These are phyloP conservation scores for Oncorhynchus masou DNA, from an alignment of 2,113 vertebrate species.

Conservation along the genomic window DNA sequence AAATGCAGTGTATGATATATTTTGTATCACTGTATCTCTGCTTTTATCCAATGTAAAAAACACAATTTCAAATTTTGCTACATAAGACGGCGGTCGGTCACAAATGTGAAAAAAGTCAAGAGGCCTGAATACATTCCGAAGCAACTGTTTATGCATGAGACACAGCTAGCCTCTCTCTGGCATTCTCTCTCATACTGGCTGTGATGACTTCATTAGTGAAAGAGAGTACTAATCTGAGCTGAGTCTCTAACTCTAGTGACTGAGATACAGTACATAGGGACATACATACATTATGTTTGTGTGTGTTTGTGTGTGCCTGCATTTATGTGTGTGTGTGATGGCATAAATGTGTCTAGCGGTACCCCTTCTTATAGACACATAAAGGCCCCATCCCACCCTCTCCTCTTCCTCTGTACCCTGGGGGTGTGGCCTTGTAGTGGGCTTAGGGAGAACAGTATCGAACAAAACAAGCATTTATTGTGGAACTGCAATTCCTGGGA, in stretches of 20 bases:
- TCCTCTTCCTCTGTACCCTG: constrained; percentile 28
- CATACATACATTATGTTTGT: constrained; percentile 34
- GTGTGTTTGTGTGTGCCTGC: too few relatives aligned
- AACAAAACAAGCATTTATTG: too few relatives aligned
- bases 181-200: constrained; percentile 3
- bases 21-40: too few relatives aligned
- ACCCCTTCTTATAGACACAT: constrained; percentile 52
- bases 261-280: neutral
- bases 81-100: too few relatives aligned
- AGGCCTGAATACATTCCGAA: too few relatives aligned
- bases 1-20: too few relatives aligned
- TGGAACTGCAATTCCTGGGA: too few relatives aligned
- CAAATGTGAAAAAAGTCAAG: too few relatives aligned
- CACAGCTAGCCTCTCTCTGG: constrained; percentile 9
- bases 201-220: constrained; percentile 37
- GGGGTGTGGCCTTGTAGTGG: constrained; percentile 65
- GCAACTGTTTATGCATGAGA: constrained; percentile 7
- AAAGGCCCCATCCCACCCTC: constrained; percentile 59
- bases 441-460: neutral
- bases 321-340: too few relatives aligned
- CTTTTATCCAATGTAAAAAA: too few relatives aligned
- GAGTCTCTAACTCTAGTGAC: neutral
- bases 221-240: constrained; percentile 3
- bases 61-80: too few relatives aligned
- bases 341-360: neutral